Evolutionary conservation across 2,113 vertebrate genomes (phyloP), one percentile per base, ranked within the genome.

Genomic region (Gobio gobio): DNA sequence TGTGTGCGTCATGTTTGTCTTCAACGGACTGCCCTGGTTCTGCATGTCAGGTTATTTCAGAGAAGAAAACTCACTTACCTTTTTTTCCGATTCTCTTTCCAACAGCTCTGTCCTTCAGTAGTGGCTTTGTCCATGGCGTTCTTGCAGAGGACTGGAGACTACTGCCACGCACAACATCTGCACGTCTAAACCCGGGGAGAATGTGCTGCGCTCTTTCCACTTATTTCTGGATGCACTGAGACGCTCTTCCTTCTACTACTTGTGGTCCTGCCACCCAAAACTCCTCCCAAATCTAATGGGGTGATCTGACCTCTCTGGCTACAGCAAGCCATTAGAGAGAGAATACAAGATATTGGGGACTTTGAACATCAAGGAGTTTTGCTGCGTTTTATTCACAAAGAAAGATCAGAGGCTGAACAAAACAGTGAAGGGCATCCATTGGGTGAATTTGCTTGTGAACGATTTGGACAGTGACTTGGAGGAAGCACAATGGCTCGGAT

Each of bases 401-500:
- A 70, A 20, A 73, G 54, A 59, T 75, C n/a, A 56, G 16, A 78
- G 12, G 1, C 26, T 4, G 18, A 58, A 47, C 51, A 12, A 59
- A 68, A 22, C 26, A 4, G 24, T 18, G 1, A 64, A 26, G 26
- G 5, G 14, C 29, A 26, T 26, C 49, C 5, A 16, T n/a, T 16
- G 36, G 14, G 29, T 78, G 29, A 45, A 33, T 64, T 45, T 29
- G 22, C 29, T 26, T 58, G 66, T 16, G 4, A 64, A 20, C 64
- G 5, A 22, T 78, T 76, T 54, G 36, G 78, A 72, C 24, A 33
- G 12, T 78, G 66, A 79, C 2, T 59, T 43, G 36, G 64, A 75
- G 76, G 82, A 70, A 18, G 49, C 86, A 86, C 82, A 87, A 97
- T 97, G 96, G 96, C 96, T 1, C 94, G 95, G 36, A 96, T 96